These are phyloP conservation scores for Heliornis fulica DNA, from an alignment of 2,113 vertebrate species.

Conservation along the genomic window DNA sequence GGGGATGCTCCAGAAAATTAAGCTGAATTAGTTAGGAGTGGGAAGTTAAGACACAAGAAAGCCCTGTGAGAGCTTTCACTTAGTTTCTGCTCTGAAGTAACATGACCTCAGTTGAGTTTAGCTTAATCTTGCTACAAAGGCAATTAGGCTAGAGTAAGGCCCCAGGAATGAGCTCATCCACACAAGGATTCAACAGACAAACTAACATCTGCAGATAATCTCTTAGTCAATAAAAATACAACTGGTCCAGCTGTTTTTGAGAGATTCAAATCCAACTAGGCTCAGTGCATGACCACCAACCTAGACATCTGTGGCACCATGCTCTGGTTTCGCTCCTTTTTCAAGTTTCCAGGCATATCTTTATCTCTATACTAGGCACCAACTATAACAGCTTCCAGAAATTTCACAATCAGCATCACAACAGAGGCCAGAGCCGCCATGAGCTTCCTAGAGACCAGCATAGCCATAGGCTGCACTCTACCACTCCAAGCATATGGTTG, in stretches of 20 bases:
- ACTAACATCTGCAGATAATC: neutral
- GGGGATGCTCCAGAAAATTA: neutral
- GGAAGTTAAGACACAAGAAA: neutral
- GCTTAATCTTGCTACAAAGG: neutral
- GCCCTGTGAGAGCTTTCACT: neutral
- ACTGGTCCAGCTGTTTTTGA: neutral
- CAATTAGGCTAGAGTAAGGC: neutral
- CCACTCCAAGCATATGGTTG: neutral
- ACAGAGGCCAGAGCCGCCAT: neutral
- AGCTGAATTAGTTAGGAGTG: slow-evolving; percentile 4
- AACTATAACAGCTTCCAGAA: neutral
- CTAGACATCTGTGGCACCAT: neutral
- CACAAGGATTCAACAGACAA: neutral
- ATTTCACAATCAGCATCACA: fast-evolving
- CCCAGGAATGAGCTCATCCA: neutral
- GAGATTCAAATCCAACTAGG: neutral
- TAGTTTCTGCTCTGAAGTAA: neutral
- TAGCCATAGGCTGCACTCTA: neutral
- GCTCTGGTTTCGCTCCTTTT: neutral
- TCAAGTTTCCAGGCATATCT: neutral
- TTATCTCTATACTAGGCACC: neutral
- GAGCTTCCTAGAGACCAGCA: neutral
- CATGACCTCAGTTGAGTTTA: neutral
- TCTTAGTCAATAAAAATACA: neutral
- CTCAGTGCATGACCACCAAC: neutral